A percentile compares a stretch with the other conserved stretches of the same genome.
phyloP scores from a whole-genome alignment of 2,888 invertebrate species.

The Chloroclystis v-ata region DNA sequence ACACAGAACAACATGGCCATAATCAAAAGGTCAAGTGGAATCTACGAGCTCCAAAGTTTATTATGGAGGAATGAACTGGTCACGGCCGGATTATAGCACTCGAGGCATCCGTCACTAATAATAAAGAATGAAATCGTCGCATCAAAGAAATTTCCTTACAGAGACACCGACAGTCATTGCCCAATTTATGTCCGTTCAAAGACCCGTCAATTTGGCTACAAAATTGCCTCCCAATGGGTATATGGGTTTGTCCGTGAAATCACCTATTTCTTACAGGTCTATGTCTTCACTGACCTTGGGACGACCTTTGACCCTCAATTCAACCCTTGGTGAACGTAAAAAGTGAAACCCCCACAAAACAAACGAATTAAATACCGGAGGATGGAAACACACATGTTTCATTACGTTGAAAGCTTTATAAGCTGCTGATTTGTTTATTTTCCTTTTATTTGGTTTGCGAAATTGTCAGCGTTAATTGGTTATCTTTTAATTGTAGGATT shows the following conservation, averaged over 20 bases:
- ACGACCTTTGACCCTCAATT: conserved; percentile 21
- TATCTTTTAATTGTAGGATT: too few relatives aligned
- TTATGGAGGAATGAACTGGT: too few relatives aligned
- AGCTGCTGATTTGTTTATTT: too few relatives aligned
- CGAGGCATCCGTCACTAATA: too few relatives aligned
- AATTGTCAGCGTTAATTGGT: conserved; percentile 28
- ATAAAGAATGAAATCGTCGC: too few relatives aligned
- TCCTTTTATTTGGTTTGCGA: conserved; percentile 21
- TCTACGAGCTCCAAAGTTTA: too few relatives aligned
- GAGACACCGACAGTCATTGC: not conserved
- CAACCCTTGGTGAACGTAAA: conserved; percentile 12
- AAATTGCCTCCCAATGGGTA: conserved; percentile 17
- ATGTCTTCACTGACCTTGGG: conserved; percentile 20
- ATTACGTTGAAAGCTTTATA: conserved; percentile 44
- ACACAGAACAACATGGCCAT: too few relatives aligned
- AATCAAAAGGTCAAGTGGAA: too few relatives aligned
- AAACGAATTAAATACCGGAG: conserved; percentile 22
- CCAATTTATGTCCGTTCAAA: conserved; percentile 8
- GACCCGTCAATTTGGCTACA: conserved; percentile 14
- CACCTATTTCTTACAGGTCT: conserved; percentile 23
- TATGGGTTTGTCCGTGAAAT: conserved; percentile 7
- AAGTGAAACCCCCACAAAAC: conserved; percentile 24
- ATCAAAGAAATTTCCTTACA: not conserved
- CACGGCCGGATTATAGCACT: too few relatives aligned
- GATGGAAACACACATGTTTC: conserved; percentile 34